phyloP scores from a whole-genome alignment of 30 jellyfish, hydroid and myxozoan genomes.

The Hydra vulgaris region DNA sequence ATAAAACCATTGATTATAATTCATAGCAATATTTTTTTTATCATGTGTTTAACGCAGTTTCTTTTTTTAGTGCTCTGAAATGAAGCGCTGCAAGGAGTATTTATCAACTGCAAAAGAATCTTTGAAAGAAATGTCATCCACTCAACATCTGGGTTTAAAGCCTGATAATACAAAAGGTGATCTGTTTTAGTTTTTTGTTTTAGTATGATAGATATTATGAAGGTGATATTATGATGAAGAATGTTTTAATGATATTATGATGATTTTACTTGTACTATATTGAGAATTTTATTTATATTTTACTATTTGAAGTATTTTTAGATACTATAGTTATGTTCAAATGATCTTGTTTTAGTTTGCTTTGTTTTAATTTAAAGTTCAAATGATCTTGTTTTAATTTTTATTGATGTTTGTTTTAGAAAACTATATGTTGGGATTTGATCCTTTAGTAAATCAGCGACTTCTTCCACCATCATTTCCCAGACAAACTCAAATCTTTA shows the following conservation, averaged over 20 bases:
- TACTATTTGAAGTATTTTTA: too few relatives aligned
- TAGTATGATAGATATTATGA: background rate
- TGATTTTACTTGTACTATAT: background rate
- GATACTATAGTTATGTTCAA: too few relatives aligned
- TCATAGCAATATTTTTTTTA: too few relatives aligned
- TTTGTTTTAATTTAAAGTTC: background rate
- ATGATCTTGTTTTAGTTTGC: too few relatives aligned
- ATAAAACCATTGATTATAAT: background rate
- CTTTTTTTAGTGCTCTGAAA: slow-evolving; percentile 8
- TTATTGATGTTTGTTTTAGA: slow-evolving; percentile 9
- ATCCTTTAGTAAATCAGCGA: slow-evolving; percentile 69
- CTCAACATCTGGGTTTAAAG: slow-evolving; percentile 6
- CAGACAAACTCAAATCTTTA: slow-evolving; percentile 42
- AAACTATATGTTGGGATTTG: slow-evolving; percentile 54
- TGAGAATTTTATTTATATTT: background rate
- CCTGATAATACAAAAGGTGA: slow-evolving; percentile 15
- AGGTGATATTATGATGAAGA: too few relatives aligned
- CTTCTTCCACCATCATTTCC: slow-evolving; percentile 85
- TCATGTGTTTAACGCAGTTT: background rate
- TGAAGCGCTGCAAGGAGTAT: slow-evolving; percentile 18
- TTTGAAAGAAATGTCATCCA: slow-evolving; percentile 3
- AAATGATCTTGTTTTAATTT: background rate
- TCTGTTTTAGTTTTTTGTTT: background rate
- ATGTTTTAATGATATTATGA: background rate
- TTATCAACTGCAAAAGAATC: slow-evolving; percentile 3